Evolutionary conservation across 2,113 vertebrate species (phyloP).

Genomic region (Pseudolaguvia tuberculata): DNA sequence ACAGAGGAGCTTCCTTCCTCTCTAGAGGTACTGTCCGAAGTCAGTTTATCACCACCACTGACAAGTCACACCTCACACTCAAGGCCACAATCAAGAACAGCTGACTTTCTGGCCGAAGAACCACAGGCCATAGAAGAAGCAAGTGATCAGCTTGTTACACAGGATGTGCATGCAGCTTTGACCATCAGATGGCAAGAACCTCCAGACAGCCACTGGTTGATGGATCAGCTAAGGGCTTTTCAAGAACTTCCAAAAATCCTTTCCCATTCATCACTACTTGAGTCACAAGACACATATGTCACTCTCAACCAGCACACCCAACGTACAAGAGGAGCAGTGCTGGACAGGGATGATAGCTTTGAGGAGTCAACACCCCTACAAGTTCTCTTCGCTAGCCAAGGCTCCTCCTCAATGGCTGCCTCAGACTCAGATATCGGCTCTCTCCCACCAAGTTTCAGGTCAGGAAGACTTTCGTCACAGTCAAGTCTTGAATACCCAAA

Average conservation of each 20-base stretch:
- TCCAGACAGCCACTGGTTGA: constrained; percentile 53
- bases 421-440: constrained; percentile 67
- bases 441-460: constrained; percentile 58
- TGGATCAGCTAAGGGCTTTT: constrained; percentile 53
- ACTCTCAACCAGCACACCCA: constrained; percentile 65
- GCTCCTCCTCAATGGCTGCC: constrained; percentile 35
- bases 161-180: constrained; percentile 13
- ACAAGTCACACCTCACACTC: constrained; percentile 51
- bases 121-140: constrained; percentile 10
- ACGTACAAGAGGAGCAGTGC: constrained; percentile 34
- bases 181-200: constrained; percentile 41
- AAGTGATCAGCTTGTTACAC: constrained; percentile 29
- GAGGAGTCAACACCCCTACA: constrained; percentile 59
- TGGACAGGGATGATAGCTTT: constrained; percentile 45
- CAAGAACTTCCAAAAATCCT: constrained; percentile 50
- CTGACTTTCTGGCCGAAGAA: constrained; percentile 26
- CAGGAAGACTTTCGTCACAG: constrained; percentile 60
- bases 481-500: constrained; percentile 76
- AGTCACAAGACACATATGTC: constrained; percentile 73
- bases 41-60: constrained; percentile 49
- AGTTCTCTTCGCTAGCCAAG: constrained; percentile 58
- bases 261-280: constrained; percentile 54
- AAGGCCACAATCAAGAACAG: constrained; percentile 28
- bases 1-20: constrained; percentile 63
- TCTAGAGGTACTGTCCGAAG: constrained; percentile 79